Percentiles rank a stretch among this genome's conserved stretches.
phyloP scores from a whole-genome alignment of 2,113 vertebrate species.

The Strigops habroptila region DNA sequence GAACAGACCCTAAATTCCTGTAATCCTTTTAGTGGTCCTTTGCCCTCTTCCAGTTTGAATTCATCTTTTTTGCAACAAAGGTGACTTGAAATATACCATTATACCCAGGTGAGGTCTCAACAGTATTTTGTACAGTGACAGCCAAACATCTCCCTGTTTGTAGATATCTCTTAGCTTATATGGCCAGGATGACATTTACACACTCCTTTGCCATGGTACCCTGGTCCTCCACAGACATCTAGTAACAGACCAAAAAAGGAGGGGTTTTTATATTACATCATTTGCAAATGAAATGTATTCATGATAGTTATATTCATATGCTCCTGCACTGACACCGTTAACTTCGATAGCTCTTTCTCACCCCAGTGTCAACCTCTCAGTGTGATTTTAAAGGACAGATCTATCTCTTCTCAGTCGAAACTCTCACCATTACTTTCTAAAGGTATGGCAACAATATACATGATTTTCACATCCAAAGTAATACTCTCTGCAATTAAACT shows the following conservation, averaged over 20 bases:
- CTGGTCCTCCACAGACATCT: background rate
- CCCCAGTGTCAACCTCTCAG: background rate
- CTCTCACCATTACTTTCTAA: background rate
- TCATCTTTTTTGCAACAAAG: background rate
- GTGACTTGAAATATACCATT: background rate
- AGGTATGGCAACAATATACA: background rate
- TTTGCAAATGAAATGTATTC: background rate
- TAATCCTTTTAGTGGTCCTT: background rate
- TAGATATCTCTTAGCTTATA: background rate
- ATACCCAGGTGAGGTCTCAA: background rate
- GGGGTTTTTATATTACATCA: background rate
- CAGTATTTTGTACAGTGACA: background rate
- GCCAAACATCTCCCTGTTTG: background rate
- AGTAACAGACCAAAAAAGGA: background rate
- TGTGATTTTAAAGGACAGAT: background rate
- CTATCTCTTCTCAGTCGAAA: background rate
- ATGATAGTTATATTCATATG: background rate
- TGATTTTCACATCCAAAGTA: background rate
- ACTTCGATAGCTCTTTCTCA: background rate
- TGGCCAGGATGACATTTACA: background rate
- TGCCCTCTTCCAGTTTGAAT: background rate
- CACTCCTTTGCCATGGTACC: accelerated
- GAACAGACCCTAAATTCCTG: background rate
- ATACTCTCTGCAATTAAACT: background rate
- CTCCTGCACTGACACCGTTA: background rate